Evolutionary conservation across 2,888 invertebrate species (phyloP), one percentile per base, ranked within the genome.

Genomic region (Platycheirus rosarum): DNA sequence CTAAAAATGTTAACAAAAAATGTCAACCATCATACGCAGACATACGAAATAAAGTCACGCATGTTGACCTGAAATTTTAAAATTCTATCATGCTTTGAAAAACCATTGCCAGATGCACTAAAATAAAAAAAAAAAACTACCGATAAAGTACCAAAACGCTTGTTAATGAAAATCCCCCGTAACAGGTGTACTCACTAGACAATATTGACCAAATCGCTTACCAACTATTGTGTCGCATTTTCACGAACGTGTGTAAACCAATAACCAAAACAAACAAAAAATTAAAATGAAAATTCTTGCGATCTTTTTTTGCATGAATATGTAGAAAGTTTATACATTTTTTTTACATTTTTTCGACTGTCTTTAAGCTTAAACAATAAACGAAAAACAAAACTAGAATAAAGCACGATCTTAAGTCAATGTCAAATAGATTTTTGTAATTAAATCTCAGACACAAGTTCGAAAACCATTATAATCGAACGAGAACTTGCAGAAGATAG

Each of bases 401-500:
- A 77, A 82, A 82, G 82, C 71, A 77, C 77, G 82, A 82, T 51
- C 49, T 77, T 35, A 68, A 82, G 63, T 23, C 77, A 82, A 73
- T 77, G 77, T 73, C 68, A 65, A 37, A 49, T 57, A 63, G 60
- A 62, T 65, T 82, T 76, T 82, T 16, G 77, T 73, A 82, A 82
- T 82, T 82, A 57, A 82, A 82, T 68, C 44, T 51, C 51, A 42
- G 63, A 49, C 77, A 63, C 62, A 53, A 26, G 29, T 69, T 77
- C 71, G 77, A 82, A 82, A 77, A 77, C 37, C 49, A 82, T 77
- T 82, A 82, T 49, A 77, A 77, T 73, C 77, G 63, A 82, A 82
- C 62, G 26, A 73, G 63, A 68, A 40, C 37, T 77, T 44, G 55
- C 26, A 71, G 82, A 73, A 69, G 82, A 37, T 46, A 82, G 82